Percentiles rank a stretch among this genome's conserved stretches.
Conservation (phyloP, 2,113 vertebrate species). For the Anseranas semipalmata region DNA sequence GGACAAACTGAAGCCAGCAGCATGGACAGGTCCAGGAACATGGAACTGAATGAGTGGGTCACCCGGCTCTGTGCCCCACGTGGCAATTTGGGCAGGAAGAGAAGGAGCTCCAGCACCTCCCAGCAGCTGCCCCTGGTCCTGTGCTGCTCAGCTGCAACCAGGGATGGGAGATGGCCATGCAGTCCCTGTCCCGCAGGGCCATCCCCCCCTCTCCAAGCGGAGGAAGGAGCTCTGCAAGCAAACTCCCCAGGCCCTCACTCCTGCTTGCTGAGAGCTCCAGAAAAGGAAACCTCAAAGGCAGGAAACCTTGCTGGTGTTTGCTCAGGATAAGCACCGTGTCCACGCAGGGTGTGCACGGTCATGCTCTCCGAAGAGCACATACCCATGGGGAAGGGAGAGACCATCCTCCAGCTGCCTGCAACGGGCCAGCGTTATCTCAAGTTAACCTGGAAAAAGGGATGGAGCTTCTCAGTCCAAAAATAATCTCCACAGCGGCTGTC, state of each 20-base stretch:
- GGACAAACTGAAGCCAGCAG: background rate
- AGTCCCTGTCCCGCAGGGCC: accelerated
- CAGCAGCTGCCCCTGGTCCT: background rate
- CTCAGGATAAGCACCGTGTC: accelerated
- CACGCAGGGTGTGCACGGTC: accelerated
- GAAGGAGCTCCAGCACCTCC: background rate
- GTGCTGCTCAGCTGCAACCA: background rate
- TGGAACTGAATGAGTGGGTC: accelerated
- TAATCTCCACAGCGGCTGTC: background rate
- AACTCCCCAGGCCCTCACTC: background rate
- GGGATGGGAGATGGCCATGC: background rate
- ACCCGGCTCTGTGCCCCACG: background rate
- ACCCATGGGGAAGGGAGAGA: background rate
- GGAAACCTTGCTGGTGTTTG: background rate
- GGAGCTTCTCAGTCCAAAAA: conserved; percentile 41
- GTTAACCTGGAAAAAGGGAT: conserved; percentile 13
- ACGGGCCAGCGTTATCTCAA: background rate
- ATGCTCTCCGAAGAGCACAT: accelerated
- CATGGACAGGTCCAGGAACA: accelerated
- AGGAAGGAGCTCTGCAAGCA: background rate
- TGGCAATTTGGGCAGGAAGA: background rate
- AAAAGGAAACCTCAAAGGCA: background rate
- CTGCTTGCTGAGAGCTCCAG: accelerated
- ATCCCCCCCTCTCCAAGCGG: background rate
- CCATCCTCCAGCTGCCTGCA: background rate